Evolutionary conservation across 2,113 vertebrate genomes (phyloP).

Genomic region (Nycticebus coucang): DNA sequence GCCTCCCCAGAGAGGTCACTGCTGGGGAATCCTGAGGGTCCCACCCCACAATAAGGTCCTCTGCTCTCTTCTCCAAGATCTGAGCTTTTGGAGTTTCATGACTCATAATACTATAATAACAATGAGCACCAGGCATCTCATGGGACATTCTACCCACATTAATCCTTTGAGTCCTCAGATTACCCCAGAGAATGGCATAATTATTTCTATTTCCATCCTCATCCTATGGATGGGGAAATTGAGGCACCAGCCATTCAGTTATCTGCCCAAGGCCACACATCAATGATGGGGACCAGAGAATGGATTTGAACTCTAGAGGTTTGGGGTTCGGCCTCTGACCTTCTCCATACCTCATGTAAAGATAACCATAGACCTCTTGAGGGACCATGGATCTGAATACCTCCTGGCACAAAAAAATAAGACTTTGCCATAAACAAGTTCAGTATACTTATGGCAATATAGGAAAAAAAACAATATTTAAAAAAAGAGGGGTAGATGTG

Average conservation of each 20-base stretch:
- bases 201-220: background rate
- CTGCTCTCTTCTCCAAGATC: background rate
- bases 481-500: too few relatives aligned
- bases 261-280: background rate
- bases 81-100: background rate
- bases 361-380: background rate
- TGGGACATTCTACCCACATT: background rate
- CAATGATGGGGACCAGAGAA: background rate
- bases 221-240: background rate
- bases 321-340: background rate
- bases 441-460: too few relatives aligned
- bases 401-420: too few relatives aligned
- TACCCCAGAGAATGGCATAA: background rate
- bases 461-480: too few relatives aligned
- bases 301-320: background rate
- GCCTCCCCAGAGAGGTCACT: background rate
- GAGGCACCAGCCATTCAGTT: background rate
- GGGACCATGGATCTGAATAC: too few relatives aligned
- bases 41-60: background rate
- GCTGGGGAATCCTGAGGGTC: background rate
- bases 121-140: background rate
- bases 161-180: background rate
- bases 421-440: too few relatives aligned
- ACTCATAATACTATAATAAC: background rate
- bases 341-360: background rate